Conservation (phyloP, 2,888 invertebrate genomes). For the Drosophila nigricruria region DNA sequence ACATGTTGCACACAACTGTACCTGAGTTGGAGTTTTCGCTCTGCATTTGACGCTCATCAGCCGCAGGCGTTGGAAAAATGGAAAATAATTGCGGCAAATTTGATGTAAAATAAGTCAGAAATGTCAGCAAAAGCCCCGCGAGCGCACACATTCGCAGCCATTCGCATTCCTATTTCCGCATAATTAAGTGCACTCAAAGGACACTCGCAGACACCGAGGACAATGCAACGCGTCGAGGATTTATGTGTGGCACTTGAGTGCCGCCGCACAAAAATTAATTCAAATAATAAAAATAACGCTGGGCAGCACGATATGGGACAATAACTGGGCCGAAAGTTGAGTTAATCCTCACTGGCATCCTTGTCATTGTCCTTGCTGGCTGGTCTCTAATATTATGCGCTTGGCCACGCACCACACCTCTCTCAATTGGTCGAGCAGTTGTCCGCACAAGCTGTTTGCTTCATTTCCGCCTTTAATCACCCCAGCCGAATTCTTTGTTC, state of each 20-base stretch:
- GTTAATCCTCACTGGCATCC: conserved; percentile 46
- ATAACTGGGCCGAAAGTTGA: conserved; percentile 33
- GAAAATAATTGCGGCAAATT: conserved; percentile 67
- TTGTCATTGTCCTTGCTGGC: conserved; percentile 3
- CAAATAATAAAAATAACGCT: conserved; percentile 74
- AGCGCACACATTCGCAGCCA: conserved; percentile 13
- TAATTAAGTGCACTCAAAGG: conserved; percentile 74
- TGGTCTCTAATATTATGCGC: conserved; percentile 67
- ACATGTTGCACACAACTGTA: conserved; percentile 45
- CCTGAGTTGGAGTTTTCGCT: conserved; percentile 28
- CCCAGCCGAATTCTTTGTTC: conserved; percentile 64
- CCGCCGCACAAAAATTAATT: conserved; percentile 78
- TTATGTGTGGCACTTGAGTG: conserved; percentile 82
- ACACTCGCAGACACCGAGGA: conserved; percentile 29
- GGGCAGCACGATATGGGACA: conserved; percentile 23
- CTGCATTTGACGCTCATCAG: conserved; percentile 72
- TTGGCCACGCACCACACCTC: conserved; percentile 68
- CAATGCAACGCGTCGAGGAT: conserved; percentile 51
- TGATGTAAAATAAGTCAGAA: conserved; percentile 69
- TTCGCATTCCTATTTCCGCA: conserved; percentile 61
- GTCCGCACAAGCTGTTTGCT: conserved; percentile 35
- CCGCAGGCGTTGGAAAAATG: conserved; percentile 51
- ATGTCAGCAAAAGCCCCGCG: conserved; percentile 34
- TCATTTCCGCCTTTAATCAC: conserved; percentile 79
- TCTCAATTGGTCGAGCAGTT: conserved; percentile 30